phyloP scores from a whole-genome alignment of 1,140 invertebrate species.

The Heliothis subflexa region DNA sequence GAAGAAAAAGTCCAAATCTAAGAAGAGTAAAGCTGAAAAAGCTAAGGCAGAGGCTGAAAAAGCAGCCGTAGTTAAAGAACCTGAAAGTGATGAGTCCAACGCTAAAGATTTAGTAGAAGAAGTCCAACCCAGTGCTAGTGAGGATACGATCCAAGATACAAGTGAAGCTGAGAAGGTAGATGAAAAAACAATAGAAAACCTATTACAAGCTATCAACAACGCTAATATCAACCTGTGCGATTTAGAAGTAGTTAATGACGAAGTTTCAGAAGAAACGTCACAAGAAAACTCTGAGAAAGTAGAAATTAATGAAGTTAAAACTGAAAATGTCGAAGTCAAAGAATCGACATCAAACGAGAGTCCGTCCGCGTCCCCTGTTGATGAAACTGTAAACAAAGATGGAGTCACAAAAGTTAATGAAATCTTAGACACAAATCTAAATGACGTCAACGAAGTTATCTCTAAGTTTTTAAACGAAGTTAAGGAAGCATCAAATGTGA shows the following conservation, averaged over 20 bases:
- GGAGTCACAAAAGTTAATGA: constrained; percentile 33
- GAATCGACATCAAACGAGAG: constrained; percentile 18
- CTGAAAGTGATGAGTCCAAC: constrained; percentile 55
- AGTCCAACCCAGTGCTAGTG: constrained; percentile 54
- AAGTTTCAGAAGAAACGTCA: constrained; percentile 34
- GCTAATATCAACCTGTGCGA: constrained; percentile 69
- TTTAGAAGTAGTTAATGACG: constrained; percentile 65
- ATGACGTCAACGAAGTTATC: constrained; percentile 15
- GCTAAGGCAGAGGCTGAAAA: constrained; percentile 59
- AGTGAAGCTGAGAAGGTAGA: constrained; percentile 64
- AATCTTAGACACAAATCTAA: constrained; percentile 1
- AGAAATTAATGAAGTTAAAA: constrained; percentile 21
- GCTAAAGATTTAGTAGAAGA: constrained; percentile 55
- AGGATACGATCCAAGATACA: constrained; percentile 24
- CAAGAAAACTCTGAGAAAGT: constrained; percentile 16
- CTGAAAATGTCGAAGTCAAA: background rate
- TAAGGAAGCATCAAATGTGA: background rate
- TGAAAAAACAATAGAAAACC: constrained; percentile 67
- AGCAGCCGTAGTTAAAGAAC: constrained; percentile 53
- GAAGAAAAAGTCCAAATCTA: constrained; percentile 75
- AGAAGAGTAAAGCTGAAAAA: constrained; percentile 74
- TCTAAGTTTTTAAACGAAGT: constrained; percentile 36
- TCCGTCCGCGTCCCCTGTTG: background rate
- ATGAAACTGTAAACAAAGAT: constrained; percentile 5
- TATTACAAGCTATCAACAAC: constrained; percentile 72